Base-by-base conservation (phyloP, 2,113 vertebrate species). In the Galemys pyrenaicus region DNA sequence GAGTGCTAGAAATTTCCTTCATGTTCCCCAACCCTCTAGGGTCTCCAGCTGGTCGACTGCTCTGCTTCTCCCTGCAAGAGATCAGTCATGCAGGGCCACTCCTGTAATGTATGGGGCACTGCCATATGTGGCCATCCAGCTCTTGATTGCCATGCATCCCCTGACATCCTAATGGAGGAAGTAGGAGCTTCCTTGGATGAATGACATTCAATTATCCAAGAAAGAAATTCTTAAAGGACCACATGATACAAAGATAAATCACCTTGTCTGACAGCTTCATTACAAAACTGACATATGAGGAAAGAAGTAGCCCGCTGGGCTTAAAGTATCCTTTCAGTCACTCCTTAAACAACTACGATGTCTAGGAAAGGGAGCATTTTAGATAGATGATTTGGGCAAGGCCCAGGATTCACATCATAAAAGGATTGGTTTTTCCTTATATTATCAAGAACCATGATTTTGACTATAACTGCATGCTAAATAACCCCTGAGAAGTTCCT, bases 201-300 rank as follows among this genome's bases (percentile, higher is more conserved):
- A 81, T 97, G 97, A 97, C 97, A 97, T 97, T 97, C 96, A 97
- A 97, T 97, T 97, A 97, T 96, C 96, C 92, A 89, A 90, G 93
- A 97, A 92, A 96, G 95, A 96, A 96, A 96, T 96, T 96, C 93
- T 97, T 97, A 97, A 95, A 97, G 84, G 93, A 95, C 92, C 84
- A 75, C 87, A 96, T 65, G 92, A 96, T 96, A 65, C 87, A 92
- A 95, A 97, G 96, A 97, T 97, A 96, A 97, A 97, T 97, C 96
- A 96, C 97, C 93, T 87, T 78, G 58, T n/a, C 90, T 97, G 97
- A 97, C 97, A 97, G 93, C 96, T 97, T 94, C 96, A 97, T 97
- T 97, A 97, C 67, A 91, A 92, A 96, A 74, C 71, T 96, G 97
- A 97, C 97, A 97, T 49, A 28, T 68, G 73, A 84, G 82, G 95